These are phyloP conservation scores for Tonatia bakeri DNA, from an alignment of 2,113 vertebrate genomes.

Conservation along the genomic window DNA sequence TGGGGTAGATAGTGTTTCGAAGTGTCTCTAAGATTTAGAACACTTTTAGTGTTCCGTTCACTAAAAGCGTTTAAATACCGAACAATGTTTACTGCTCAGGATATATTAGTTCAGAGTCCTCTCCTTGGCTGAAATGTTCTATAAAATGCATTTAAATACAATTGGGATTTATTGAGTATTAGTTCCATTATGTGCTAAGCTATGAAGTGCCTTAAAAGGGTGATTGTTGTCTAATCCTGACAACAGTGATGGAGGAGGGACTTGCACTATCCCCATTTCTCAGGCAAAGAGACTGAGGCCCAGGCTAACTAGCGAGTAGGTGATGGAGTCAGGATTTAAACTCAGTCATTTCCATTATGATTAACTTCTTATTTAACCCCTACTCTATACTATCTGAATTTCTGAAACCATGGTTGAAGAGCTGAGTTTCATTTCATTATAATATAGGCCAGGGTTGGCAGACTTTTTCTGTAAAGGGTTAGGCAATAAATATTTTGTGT, in stretches of 20 bases:
- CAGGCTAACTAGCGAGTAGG: neutral
- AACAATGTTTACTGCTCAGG: neutral
- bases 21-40: neutral
- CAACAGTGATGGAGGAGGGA: neutral
- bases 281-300: neutral
- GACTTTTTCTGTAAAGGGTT: neutral
- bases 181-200: neutral
- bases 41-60: neutral
- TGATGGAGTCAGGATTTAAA: neutral
- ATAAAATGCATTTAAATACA: neutral
- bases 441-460: neutral
- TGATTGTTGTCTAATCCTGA: neutral
- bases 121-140: neutral
- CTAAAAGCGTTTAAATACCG: neutral
- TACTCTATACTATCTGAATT: neutral
- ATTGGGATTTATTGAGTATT: neutral
- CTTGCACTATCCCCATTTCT: neutral
- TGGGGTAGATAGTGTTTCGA: neutral
- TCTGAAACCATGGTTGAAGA: neutral
- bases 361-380: neutral
- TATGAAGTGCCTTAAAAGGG: neutral
- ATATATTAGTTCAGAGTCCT: neutral
- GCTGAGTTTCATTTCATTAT: neutral
- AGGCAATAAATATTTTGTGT: neutral
- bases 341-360: neutral